Evolutionary conservation across 2,113 vertebrate genomes (phyloP), one percentile per base, ranked within the genome.

Genomic region (Chionodraco myersi): DNA sequence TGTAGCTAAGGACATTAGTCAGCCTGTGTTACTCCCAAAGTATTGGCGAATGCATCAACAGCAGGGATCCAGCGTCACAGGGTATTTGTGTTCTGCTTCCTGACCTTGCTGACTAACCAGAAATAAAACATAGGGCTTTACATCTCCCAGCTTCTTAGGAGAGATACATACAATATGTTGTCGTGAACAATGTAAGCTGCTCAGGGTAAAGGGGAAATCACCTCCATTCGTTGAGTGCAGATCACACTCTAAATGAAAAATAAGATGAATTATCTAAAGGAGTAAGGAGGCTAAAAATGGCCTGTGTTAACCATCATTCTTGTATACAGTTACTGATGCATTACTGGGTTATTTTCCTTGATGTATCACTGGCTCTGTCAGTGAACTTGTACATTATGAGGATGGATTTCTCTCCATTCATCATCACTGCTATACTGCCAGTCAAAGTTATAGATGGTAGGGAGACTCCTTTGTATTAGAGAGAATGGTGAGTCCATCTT

Each of bases 91-190:
- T 83, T 83, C 70, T 30, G 51, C 62, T 71, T 67, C 70, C 56
- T 14, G 60, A 81, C 86, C 82, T 81, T 89, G 81, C 82, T 82
- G 86, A 88, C 84, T 81, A 75, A 77, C 60, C 73, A 49, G 60
- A 84, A 88, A 88, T 77, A 77, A 81, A 80, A 83, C 75, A 83
- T 63, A 64, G 62, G 36, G 60, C 72, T 58, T 72, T 14, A 3
- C 9, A 60, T 59, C 71, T 58, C 57, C 69, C 66, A 77, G 1
- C 71, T 76, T 80, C 80, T 70, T 57, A 77, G 67, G 64, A 49
- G 51, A 81, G 83, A 79, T 69, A 77, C 76, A 80, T 64, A 69
- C 60, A 73, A 51, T 21, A 23, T 0, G 10, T 66, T 61, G 77
- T 85, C 77, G 80, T 80, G 84, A 86, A 86, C 75, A 85, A 75